Conservation (phyloP, 1,140 invertebrate genomes). For the Orius insidiosus region DNA sequence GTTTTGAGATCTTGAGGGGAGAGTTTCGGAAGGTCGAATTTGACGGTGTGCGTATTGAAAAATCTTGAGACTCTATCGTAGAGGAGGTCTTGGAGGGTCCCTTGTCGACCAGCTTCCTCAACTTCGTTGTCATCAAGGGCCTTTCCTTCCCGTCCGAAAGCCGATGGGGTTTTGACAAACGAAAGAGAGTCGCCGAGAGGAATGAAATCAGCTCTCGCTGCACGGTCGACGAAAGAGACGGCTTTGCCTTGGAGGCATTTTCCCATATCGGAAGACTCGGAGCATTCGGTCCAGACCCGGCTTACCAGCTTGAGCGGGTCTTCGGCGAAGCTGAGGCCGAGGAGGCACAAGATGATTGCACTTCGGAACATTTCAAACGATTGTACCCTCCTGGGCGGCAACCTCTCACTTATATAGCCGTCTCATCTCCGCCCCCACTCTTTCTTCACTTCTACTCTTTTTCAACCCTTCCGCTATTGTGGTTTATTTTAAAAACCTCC, state of each 20-base stretch:
- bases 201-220: conserved; percentile 16
- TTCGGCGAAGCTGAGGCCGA: too few relatives aligned
- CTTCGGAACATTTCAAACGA: too few relatives aligned
- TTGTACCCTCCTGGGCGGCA: too few relatives aligned
- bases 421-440: too few relatives aligned
- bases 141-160: conserved; percentile 19
- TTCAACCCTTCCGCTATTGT: too few relatives aligned
- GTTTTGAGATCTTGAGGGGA: conserved; percentile 43
- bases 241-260: conserved; percentile 61
- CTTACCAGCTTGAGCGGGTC: too few relatives aligned
- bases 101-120: conserved; percentile 42
- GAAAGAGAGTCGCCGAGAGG: conserved; percentile 34
- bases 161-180: conserved; percentile 35
- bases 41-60: conserved; percentile 53
- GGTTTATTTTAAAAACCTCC: too few relatives aligned
- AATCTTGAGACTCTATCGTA: conserved; percentile 49
- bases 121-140: conserved; percentile 40
- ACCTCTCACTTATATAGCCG: too few relatives aligned
- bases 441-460: too few relatives aligned
- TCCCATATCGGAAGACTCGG: conserved; percentile 20
- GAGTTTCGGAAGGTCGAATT: conserved; percentile 52
- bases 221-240: conserved; percentile 47
- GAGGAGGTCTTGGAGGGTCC: conserved; percentile 42
- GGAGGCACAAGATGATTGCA: too few relatives aligned
- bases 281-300: too few relatives aligned